Base-by-base conservation (phyloP, 2,797 vertebrate species). In the Siniperca scherzeri region DNA sequence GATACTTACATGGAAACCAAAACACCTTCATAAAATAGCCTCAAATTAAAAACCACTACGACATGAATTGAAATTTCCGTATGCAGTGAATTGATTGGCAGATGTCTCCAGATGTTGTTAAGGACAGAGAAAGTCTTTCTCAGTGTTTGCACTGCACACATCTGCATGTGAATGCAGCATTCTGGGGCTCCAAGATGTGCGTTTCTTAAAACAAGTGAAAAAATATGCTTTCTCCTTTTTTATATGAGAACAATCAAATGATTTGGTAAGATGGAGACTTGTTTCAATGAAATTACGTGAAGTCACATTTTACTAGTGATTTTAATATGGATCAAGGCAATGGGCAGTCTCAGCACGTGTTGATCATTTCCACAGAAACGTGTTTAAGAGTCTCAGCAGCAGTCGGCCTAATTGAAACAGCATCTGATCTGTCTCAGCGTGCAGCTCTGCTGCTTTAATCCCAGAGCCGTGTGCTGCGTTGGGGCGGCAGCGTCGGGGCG, bases 361-460 rank as follows among this genome's bases (percentile, higher is more conserved):
- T n/a, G 3, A 36, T 55, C 14, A 70, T 50, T 21, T 21, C 52
- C 67, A 53, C 19, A 53, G 60, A 50, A 1, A 25, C 16, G 42
- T 33, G 7, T 66, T 61, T n/a, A 7, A 59, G 68, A 53, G 40
- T 60, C 22, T 62, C 53, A 33, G 78, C 2, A 14, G 36, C 80
- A 76, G 9, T 7, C 30, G 36, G 2, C 36, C 46, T 82, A 74
- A 84, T 80, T 78, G 77, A 82, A 82, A 75, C 66, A 22, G 69
- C 30, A 30, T 30, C 30, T 30, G 30, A 30, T 30, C 30, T 30
- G 76, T 81, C 53, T 82, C 77, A 76, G 70, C 81, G 62, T 60
- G 61, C 57, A 46, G 81, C 38, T 82, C 70, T 50, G 44, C 70
- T 65, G 74, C 2, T 77, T 67, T 88, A 85, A 92, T 85, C 82